These are phyloP conservation scores for Pleuronectes platessa DNA, from an alignment of 2,113 vertebrate genomes.

Conservation along the genomic window DNA sequence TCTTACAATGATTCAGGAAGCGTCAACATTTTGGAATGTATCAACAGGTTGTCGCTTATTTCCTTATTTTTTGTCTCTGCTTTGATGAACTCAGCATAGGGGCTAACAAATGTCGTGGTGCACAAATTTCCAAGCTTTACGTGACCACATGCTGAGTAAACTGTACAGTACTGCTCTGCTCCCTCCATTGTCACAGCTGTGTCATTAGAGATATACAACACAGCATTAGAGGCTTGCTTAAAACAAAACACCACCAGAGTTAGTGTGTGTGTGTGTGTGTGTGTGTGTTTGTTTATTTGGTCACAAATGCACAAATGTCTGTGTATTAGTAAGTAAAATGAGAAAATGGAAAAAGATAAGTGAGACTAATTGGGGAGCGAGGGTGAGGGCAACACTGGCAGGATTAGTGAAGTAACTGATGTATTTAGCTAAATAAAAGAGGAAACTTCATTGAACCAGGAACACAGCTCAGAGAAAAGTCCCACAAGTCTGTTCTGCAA, in stretches of 20 bases:
- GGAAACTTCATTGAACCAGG: constrained; percentile 14
- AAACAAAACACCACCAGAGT: constrained; percentile 7
- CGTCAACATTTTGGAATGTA: neutral
- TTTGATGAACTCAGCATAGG: constrained; percentile 4
- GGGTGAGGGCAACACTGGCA: neutral
- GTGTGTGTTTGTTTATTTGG: neutral
- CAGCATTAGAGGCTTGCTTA: constrained; percentile 10
- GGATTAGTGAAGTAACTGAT: constrained; percentile 10
- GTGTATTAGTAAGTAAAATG: neutral
- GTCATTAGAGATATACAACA: constrained; percentile 37
- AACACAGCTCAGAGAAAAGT: constrained; percentile 5
- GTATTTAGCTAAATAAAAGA: constrained; percentile 14
- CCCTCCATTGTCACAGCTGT: constrained; percentile 31
- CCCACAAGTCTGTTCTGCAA: constrained; percentile 1
- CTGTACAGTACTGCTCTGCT: constrained; percentile 29
- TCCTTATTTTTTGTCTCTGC: constrained; percentile 12
- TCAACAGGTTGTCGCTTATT: neutral
- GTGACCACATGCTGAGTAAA: constrained; percentile 42
- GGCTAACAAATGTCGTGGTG: constrained; percentile 13
- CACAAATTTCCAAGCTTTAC: constrained; percentile 22
- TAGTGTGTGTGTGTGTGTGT: neutral
- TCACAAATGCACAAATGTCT: constrained; percentile 12
- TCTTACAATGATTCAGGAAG: neutral
- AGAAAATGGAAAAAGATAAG: constrained; percentile 1
- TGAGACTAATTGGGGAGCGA: constrained; percentile 15